phyloP scores from a whole-genome alignment of 2,888 invertebrate genomes.

The Spodoptera exigua region DNA sequence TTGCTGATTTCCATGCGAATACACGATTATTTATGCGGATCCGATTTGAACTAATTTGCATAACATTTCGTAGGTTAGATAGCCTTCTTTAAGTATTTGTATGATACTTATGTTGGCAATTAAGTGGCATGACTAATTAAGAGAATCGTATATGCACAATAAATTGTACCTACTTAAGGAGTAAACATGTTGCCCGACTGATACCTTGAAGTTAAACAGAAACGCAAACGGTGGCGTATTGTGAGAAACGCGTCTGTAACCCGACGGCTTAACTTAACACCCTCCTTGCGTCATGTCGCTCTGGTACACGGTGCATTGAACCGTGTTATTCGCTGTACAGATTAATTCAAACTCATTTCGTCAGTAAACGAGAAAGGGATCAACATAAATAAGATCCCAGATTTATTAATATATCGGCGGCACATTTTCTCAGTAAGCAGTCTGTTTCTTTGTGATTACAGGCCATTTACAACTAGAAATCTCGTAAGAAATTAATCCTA shows the following conservation, averaged over 20 bases:
- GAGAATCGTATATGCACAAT: too few relatives aligned
- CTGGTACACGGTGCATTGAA: conserved; percentile 58
- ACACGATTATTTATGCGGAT: too few relatives aligned
- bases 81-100: too few relatives aligned
- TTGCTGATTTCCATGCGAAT: conserved; percentile 20
- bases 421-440: conserved; percentile 15
- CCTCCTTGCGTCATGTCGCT: conserved; percentile 50
- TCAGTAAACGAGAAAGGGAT: conserved; percentile 39
- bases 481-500: conserved; percentile 13
- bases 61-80: too few relatives aligned
- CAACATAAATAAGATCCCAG: conserved; percentile 25
- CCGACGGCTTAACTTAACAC: conserved; percentile 53
- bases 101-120: too few relatives aligned
- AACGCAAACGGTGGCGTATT: conserved; percentile 33
- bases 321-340: conserved; percentile 54
- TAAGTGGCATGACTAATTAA: too few relatives aligned
- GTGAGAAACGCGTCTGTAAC: conserved; percentile 38
- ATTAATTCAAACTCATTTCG: conserved; percentile 50
- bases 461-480: conserved; percentile 11
- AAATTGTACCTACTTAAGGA: too few relatives aligned
- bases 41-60: too few relatives aligned
- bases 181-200: conserved; percentile 13
- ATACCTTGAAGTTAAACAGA: conserved; percentile 24
- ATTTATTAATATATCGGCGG: conserved; percentile 22
- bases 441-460: conserved; percentile 1